phyloP scores from a whole-genome alignment of 2,797 vertebrate species.

The Oryzias dopingdopingensis region DNA sequence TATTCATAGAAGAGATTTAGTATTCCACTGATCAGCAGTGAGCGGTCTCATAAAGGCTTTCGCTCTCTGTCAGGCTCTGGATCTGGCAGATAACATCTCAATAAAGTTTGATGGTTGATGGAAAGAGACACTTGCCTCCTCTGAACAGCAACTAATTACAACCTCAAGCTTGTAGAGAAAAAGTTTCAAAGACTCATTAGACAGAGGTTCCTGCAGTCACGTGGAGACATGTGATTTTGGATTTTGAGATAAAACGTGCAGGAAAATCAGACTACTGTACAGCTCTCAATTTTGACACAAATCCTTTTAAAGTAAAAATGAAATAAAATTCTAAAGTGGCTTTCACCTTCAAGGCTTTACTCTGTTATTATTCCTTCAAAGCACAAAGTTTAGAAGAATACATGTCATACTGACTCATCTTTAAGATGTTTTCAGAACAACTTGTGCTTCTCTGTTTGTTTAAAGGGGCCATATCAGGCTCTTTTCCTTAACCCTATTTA shows the following conservation, averaged over 20 bases:
- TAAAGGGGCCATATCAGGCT: no score
- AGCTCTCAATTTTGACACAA: neutral
- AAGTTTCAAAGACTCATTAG: conserved; percentile 32
- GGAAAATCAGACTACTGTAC: conserved; percentile 4
- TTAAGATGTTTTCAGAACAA: no score
- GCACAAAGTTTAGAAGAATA: neutral
- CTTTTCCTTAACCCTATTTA: no score
- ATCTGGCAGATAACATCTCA: conserved; percentile 40
- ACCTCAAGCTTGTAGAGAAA: conserved; percentile 30
- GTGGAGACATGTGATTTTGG: conserved; percentile 28
- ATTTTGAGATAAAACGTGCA: conserved; percentile 17
- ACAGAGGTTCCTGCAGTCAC: conserved; percentile 39
- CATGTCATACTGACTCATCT: no score
- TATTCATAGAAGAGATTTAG: conserved; percentile 63
- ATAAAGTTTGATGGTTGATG: conserved; percentile 46
- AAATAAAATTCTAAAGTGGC: neutral
- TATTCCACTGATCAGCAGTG: conserved; percentile 57
- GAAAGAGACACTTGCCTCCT: conserved; percentile 43
- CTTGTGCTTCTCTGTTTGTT: no score
- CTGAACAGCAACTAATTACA: conserved; percentile 40
- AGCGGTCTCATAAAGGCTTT: conserved; percentile 53
- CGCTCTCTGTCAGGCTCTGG: conserved; percentile 34
- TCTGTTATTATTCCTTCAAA: neutral
- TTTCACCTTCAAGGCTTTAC: neutral
- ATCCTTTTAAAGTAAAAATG: neutral